Conservation (phyloP, 2,888 invertebrate genomes). For the Capitulum mitella region DNA sequence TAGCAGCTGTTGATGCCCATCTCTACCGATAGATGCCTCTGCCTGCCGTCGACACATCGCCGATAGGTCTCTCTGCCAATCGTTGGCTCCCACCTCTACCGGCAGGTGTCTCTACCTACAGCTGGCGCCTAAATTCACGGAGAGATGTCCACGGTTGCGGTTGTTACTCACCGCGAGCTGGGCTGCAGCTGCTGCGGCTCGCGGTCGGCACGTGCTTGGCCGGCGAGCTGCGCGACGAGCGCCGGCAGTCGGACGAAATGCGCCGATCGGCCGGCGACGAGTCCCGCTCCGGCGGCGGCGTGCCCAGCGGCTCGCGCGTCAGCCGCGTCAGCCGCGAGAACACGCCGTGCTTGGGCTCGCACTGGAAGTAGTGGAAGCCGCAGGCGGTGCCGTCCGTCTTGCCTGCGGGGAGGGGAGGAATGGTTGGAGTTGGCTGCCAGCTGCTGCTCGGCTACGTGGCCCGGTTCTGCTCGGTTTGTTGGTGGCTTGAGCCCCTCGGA, state of each 20-base stretch:
- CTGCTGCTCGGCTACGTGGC: too few relatives aligned
- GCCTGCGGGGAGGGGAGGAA: constrained; percentile 48
- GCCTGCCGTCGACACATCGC: too few relatives aligned
- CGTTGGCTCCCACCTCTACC: too few relatives aligned
- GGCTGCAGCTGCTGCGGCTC: neutral
- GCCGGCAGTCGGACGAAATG: neutral
- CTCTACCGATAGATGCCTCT: too few relatives aligned
- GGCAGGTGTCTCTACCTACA: too few relatives aligned
- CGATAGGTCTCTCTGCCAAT: too few relatives aligned
- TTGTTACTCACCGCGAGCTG: neutral
- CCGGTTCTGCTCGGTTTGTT: too few relatives aligned
- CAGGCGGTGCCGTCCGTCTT: constrained; percentile 94
- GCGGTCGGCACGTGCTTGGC: neutral
- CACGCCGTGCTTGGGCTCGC: constrained; percentile 44
- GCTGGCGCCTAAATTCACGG: too few relatives aligned
- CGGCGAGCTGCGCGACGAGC: neutral
- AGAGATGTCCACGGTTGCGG: too few relatives aligned
- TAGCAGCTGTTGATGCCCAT: too few relatives aligned
- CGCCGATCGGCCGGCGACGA: neutral
- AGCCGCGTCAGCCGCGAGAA: constrained; percentile 44
- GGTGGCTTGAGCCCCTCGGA: too few relatives aligned
- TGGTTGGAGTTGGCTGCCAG: neutral
- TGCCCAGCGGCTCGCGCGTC: neutral
- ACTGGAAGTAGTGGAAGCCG: constrained; percentile 55
- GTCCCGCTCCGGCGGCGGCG: neutral